Base-by-base conservation (phyloP, 2,113 vertebrate species). In the Callipepla californica region DNA sequence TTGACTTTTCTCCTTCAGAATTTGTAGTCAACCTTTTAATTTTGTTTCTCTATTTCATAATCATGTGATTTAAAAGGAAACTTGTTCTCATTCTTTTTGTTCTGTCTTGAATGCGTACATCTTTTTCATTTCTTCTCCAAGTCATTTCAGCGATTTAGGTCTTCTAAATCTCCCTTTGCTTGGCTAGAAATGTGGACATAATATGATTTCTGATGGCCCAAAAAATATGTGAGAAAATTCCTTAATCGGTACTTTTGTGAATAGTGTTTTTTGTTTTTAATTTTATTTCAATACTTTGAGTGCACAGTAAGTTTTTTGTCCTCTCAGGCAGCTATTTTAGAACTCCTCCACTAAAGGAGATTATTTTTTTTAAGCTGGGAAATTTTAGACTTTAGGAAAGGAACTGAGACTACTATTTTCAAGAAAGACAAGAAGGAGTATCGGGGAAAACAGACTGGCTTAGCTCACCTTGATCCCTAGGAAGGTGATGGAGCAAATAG, bases 1-100 rank as follows among this genome's bases (percentile, higher is more conserved):
- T 10, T 72, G 53, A 72, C 26, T 87, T 94, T 93, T 62, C 18
- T 80, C 48, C 93, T 81, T 73, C 80, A 84, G 36, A 6, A 73
- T 89, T 91, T 79, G 53, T 57, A 84, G 20, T 68, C 47, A 87
- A 48, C 5, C 20, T 92, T 90, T 93, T 76, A 88, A 82, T 81
- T 92, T 13, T 89, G 36, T 69, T 82, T 36, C 26, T 48, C 20
- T 70, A 7, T 85, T 94, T 96, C 23, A 88, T 77, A 90, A 80
- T 51, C 0, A 67, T 59, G 13, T 70, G 9, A 68, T 80, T 72
- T 80, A 72, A 93, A 80, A 42, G 9, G 11, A 3, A 8, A 83
- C 17, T 16, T 66, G 22, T 32, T 80, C 30, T 85, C 32, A 48
- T 61, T 72, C 3, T 86, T 7, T 84, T 57, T 84, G 36, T 80